Evolutionary conservation across 2,797 vertebrate species (phyloP).

Genomic region (Mycteria americana): DNA sequence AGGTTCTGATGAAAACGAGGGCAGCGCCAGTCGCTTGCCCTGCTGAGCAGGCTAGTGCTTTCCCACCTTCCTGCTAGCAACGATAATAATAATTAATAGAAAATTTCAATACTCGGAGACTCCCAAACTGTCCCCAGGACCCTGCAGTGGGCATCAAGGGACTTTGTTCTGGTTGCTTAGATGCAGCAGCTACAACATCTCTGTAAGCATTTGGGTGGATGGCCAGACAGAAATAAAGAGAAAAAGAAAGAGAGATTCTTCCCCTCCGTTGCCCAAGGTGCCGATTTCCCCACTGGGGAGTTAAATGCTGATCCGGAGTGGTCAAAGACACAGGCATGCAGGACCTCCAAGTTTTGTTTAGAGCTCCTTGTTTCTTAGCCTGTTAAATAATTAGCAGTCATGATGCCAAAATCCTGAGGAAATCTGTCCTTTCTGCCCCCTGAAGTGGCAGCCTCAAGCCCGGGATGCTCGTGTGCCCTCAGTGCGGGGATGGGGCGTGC

Average conservation of each 20-base stretch:
- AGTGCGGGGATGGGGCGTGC: rapidly evolving
- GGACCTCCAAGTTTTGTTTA: background rate
- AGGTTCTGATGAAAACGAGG: background rate
- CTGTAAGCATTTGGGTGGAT: background rate
- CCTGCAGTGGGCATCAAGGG: background rate
- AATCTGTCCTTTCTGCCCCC: background rate
- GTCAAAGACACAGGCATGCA: background rate
- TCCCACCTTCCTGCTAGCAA: background rate
- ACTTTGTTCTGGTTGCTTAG: background rate
- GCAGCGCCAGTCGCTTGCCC: background rate
- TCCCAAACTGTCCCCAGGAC: background rate
- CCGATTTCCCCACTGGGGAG: background rate
- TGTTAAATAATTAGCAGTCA: background rate
- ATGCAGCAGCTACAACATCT: background rate
- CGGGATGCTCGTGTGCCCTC: rapidly evolving
- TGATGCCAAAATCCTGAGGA: background rate
- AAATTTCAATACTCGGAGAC: background rate
- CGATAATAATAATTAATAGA: background rate
- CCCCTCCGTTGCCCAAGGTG: background rate
- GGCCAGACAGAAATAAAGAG: background rate
- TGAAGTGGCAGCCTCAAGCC: background rate
- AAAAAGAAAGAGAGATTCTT: background rate
- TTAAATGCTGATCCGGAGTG: background rate
- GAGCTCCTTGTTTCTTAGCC: background rate
- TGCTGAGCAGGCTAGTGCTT: background rate